Conservation (phyloP, 1,140 invertebrate genomes). For the Drosophila leontia region DNA sequence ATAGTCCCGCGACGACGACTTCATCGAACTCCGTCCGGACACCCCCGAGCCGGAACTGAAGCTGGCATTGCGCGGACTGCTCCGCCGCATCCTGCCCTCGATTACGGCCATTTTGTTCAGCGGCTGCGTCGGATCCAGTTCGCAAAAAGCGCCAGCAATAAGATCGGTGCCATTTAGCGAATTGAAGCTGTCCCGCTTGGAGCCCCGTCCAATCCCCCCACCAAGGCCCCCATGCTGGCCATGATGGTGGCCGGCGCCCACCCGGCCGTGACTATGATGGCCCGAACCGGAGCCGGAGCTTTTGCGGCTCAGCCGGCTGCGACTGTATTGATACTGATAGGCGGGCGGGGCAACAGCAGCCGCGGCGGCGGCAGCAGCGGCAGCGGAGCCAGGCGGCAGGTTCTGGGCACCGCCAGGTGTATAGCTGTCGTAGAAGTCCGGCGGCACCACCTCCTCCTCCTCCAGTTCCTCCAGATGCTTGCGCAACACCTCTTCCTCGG, state of each 20-base stretch:
- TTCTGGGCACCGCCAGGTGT: constrained; percentile 72
- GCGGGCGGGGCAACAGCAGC: constrained; percentile 46
- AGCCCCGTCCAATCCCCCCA: constrained; percentile 31
- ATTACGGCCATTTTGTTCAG: constrained; percentile 82
- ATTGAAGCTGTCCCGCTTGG: constrained; percentile 81
- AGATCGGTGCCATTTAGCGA: constrained; percentile 78
- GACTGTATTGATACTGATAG: constrained; percentile 80
- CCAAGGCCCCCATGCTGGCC: constrained; percentile 31
- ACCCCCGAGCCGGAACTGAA: constrained; percentile 74
- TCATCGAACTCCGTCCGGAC: constrained; percentile 80
- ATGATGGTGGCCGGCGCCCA: constrained; percentile 17
- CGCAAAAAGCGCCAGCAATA: constrained; percentile 81
- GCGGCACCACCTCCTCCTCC: constrained; percentile 74
- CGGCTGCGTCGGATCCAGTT: constrained; percentile 80
- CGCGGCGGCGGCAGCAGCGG: constrained; percentile 12
- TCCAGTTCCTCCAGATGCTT: constrained; percentile 7
- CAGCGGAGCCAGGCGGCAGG: constrained; percentile 36
- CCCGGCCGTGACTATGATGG: constrained; percentile 55
- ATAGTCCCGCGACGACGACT: constrained; percentile 75
- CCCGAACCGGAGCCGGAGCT: constrained; percentile 62
- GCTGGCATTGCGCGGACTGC: constrained; percentile 70
- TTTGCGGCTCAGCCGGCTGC: constrained; percentile 76
- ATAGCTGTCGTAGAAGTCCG: constrained; percentile 78
- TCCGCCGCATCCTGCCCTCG: constrained; percentile 79
- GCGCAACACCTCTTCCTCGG: constrained; percentile 18